Percentiles rank a stretch among this genome's conserved stretches.
Evolutionary conservation across 2,113 vertebrate genomes (phyloP).

Genomic region (Indicator maculatus): DNA sequence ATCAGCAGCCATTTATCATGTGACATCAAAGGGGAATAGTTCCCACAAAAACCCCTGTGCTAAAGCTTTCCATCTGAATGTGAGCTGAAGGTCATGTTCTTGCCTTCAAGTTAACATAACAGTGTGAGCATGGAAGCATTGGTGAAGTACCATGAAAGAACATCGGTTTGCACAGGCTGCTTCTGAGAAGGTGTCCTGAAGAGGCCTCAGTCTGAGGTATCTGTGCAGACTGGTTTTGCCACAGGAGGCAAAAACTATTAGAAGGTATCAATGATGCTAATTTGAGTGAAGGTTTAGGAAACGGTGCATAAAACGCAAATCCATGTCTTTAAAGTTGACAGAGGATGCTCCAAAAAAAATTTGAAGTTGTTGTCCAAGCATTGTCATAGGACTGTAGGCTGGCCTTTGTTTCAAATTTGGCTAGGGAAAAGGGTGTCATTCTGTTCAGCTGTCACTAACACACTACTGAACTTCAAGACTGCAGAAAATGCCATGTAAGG

Average conservation of each 20-base stretch:
- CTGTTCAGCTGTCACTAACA: neutral
- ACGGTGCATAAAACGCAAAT: neutral
- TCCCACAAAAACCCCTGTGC: neutral
- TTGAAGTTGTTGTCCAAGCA: neutral
- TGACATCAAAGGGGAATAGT: neutral
- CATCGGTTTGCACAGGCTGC: neutral
- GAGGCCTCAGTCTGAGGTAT: neutral
- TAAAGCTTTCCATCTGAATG: neutral
- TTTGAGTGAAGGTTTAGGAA: neutral
- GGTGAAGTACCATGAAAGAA: neutral
- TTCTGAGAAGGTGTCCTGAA: neutral
- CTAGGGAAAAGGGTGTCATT: neutral
- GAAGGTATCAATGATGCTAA: neutral
- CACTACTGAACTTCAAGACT: neutral
- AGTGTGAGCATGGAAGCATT: neutral
- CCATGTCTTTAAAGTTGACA: neutral
- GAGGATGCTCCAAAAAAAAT: neutral
- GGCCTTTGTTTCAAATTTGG: neutral
- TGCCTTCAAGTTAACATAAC: neutral
- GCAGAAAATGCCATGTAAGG: neutral
- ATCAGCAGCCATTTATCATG: neutral
- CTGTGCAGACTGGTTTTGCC: neutral
- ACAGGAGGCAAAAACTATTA: neutral
- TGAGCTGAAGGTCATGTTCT: constrained; percentile 1
- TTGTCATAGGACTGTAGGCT: neutral